phyloP scores from a whole-genome alignment of 1,140 invertebrate species.

The Ganaspis sp. region DNA sequence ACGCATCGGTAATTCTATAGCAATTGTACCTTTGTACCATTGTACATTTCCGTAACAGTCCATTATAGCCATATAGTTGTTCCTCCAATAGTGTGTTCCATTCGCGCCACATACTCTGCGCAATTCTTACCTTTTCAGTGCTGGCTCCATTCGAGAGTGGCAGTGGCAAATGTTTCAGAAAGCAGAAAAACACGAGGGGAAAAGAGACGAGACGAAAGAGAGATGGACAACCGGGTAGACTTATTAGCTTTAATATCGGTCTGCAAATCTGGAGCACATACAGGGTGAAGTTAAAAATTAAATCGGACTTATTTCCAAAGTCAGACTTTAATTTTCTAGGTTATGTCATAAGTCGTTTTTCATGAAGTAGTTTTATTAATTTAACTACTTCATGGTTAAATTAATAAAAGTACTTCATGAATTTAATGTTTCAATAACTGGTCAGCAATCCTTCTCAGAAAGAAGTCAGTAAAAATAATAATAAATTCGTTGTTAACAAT shows the following conservation, averaged over 20 bases:
- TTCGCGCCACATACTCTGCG: background rate
- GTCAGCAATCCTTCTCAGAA: no score
- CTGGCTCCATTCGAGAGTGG: background rate
- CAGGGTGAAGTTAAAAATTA: background rate
- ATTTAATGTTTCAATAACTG: no score
- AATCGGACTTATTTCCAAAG: background rate
- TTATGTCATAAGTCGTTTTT: no score
- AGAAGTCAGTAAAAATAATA: no score
- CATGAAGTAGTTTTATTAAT: no score
- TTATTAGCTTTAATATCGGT: constrained; percentile 33
- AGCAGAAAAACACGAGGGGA: background rate
- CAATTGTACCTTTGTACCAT: constrained; percentile 60
- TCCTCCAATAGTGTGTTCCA: background rate
- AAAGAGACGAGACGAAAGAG: background rate
- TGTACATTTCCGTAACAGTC: constrained; percentile 46
- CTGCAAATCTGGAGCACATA: background rate
- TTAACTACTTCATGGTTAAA: no score
- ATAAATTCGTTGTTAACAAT: no score
- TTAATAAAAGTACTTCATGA: no score
- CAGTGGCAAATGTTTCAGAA: background rate
- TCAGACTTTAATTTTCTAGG: no score
- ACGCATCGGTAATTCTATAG: constrained; percentile 55
- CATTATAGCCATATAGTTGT: constrained; percentile 19
- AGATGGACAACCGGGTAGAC: constrained; percentile 14
- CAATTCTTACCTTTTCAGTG: constrained; percentile 24